Percentiles rank a stretch among this genome's conserved stretches.
Evolutionary conservation across 1,140 invertebrate species (phyloP).

Genomic region (Caenorhabditis remanei): DNA sequence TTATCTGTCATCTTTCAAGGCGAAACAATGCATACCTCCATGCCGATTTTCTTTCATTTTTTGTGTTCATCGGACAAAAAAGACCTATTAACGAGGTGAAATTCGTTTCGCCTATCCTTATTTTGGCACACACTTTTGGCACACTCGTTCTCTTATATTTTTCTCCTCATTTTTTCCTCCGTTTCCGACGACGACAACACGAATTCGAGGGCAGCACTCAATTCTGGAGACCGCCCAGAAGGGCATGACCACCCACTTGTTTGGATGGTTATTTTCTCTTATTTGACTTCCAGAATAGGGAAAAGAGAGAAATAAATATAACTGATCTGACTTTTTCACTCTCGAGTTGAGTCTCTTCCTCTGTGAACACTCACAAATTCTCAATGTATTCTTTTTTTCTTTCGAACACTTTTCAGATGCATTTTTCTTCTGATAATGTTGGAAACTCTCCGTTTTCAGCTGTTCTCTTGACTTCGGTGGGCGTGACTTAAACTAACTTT

Average conservation of each 20-base stretch:
- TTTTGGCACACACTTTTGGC: slow-evolving; percentile 6
- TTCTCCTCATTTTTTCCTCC: not conserved
- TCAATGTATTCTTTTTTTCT: not conserved
- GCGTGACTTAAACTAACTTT: slow-evolving; percentile 16
- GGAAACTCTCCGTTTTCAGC: slow-evolving; percentile 17
- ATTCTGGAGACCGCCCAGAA: slow-evolving; percentile 43
- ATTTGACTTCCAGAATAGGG: not conserved
- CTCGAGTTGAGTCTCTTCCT: not conserved
- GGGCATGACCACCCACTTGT: slow-evolving; percentile 18
- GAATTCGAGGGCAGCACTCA: slow-evolving; percentile 17
- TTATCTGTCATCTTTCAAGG: not conserved
- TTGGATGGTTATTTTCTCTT: not conserved
- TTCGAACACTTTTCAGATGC: slow-evolving; percentile 24
- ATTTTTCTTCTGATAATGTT: not conserved
- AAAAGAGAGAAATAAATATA: not conserved
- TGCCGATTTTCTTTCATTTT: not conserved
- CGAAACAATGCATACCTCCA: not conserved
- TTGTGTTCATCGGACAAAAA: not conserved
- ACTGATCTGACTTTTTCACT: not conserved
- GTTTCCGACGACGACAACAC: not conserved
- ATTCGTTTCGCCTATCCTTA: not conserved
- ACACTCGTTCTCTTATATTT: slow-evolving; percentile 41
- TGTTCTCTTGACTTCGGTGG: slow-evolving; percentile 17
- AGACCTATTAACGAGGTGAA: not conserved
- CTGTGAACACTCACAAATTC: not conserved